phyloP scores from a whole-genome alignment of 2,113 vertebrate genomes.

The Pseudopipra pipra region DNA sequence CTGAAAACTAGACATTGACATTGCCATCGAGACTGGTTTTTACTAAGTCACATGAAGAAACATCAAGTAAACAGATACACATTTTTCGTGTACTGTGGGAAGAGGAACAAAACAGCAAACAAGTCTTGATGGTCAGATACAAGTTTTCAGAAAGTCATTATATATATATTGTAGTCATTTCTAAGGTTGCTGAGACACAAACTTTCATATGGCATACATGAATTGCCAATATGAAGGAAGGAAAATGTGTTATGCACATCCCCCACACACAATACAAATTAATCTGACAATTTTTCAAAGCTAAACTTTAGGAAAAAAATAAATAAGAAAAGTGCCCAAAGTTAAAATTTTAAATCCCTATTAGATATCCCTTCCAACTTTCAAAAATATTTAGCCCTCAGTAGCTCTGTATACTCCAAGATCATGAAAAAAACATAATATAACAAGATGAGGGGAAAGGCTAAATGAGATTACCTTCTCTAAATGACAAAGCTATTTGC shows the following conservation, averaged over 20 bases:
- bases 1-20: not conserved
- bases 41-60: not conserved
- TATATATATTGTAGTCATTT: not conserved
- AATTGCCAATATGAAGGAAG: not conserved
- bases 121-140: not conserved
- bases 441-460: not conserved
- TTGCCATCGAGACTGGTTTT: not conserved
- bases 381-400: not conserved
- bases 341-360: not conserved
- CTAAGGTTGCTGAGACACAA: not conserved
- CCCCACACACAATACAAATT: not conserved
- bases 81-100: not conserved
- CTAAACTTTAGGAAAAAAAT: not conserved
- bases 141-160: not conserved
- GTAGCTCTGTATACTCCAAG: not conserved
- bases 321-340: not conserved
- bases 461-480: conserved; percentile 30
- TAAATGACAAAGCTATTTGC: conserved; percentile 27
- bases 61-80: not conserved
- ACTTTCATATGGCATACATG: not conserved
- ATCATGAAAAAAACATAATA: not conserved
- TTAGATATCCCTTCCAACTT: not conserved
- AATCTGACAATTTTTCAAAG: not conserved
- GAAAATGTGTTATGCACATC: not conserved
- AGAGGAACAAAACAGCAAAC: not conserved